Base-by-base conservation (phyloP, 2,888 invertebrate species). In the Cephus runcator region DNA sequence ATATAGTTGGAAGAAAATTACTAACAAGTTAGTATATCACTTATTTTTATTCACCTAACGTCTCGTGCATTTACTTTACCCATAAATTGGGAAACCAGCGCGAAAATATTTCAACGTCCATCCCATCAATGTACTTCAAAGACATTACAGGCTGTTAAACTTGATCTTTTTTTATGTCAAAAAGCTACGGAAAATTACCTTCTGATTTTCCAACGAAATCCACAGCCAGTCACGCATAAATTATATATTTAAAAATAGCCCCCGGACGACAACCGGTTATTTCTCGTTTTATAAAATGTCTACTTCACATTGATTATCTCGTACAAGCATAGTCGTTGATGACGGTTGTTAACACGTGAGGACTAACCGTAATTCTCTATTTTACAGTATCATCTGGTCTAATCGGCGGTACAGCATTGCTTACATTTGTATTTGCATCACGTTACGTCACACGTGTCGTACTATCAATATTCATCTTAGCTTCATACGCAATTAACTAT, bases 371-470 rank as follows among this genome's bases (percentile, higher is more conserved):
- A 56, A 15, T 56, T 34, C 15, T 76, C 34, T 40, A 33, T 79
- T 79, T 83, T 82, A 15, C 80, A 85, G 85, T 84, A 34, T 81
- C 78, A 15, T 85, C 87, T 9, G 85, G 85, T 73, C 35, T 88
- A 12, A 76, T 81, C n/a, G 87, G 87, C 69, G 81, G 82, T 35
- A 78, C 79, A 15, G 82, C 85, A 15, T 83, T 84, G 15, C 30
- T 85, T 1, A 75, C 75, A 69, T 75, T 86, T 23, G 77, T 82
- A 34, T 86, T 86, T 73, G 80, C 80, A 12, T 73, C 73, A 69
- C 78, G 76, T 23, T 75, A 77, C 33, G 34, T 73, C 12, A 75
- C 77, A 1, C 81, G 80, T 73, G 73, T 82, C 31, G 56, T 84
- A 35, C 77, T 87, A 23, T 84, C 83, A 11, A 76, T 80, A 33